Conservation (phyloP, 2,888 invertebrate species). For the Galerucella nymphaeae region DNA sequence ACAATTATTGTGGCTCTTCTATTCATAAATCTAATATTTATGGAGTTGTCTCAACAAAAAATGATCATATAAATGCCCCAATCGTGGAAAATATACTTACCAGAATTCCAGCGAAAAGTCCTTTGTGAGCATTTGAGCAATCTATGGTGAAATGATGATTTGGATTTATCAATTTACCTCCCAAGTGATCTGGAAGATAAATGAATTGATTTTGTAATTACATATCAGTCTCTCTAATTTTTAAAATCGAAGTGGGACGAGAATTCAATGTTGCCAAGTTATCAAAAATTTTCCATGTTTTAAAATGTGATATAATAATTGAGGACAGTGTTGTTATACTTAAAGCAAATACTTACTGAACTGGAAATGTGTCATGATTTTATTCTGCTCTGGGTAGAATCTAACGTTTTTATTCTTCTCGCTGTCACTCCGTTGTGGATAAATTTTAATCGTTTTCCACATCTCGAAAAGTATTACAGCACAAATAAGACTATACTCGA, state of each 20-base stretch:
- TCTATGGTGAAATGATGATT: slow-evolving; percentile 94
- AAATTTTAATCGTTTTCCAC: slow-evolving; percentile 77
- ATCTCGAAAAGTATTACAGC: slow-evolving; percentile 96
- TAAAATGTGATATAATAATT: too few relatives aligned
- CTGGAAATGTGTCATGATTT: slow-evolving; percentile 43
- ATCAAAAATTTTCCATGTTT: too few relatives aligned
- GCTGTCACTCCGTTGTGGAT: slow-evolving; percentile 25
- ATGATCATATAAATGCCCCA: too few relatives aligned
- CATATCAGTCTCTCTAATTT: too few relatives aligned
- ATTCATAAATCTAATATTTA: too few relatives aligned
- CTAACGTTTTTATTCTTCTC: slow-evolving; percentile 33
- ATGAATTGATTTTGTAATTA: too few relatives aligned
- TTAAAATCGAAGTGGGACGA: too few relatives aligned
- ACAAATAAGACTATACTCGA: slow-evolving; percentile 96
- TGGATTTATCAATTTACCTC: slow-evolving; percentile 65
- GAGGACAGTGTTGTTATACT: too few relatives aligned
- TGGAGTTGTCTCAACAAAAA: too few relatives aligned
- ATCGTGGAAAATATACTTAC: slow-evolving; percentile 28
- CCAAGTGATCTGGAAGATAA: slow-evolving; percentile 46
- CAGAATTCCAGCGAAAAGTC: slow-evolving; percentile 77
- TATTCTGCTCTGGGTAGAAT: slow-evolving; percentile 33
- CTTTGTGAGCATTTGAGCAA: slow-evolving; percentile 93
- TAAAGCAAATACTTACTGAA: slow-evolving; percentile 46
- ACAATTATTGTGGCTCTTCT: too few relatives aligned
- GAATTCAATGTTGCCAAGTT: too few relatives aligned